phyloP scores from a whole-genome alignment of 2,113 vertebrate genomes.

The Oxyruncus cristatus region DNA sequence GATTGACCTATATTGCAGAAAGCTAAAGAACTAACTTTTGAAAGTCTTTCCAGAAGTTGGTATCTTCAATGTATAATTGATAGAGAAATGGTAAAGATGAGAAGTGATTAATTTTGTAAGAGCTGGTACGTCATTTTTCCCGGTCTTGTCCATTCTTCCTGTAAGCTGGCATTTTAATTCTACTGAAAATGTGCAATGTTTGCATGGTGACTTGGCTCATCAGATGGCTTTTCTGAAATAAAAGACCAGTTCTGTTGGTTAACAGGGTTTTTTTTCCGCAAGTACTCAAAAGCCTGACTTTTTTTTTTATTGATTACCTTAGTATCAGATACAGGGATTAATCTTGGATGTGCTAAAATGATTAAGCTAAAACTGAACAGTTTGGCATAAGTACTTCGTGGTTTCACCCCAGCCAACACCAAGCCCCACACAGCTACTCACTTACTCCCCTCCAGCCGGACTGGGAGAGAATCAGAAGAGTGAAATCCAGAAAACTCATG shows the following conservation, averaged over 20 bases:
- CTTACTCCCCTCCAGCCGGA: neutral
- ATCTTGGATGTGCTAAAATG: neutral
- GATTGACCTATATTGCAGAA: neutral
- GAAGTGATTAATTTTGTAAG: neutral
- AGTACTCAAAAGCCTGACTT: neutral
- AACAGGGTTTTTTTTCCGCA: neutral
- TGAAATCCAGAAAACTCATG: neutral
- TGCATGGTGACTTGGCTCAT: neutral
- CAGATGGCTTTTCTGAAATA: neutral
- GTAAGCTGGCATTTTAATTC: neutral
- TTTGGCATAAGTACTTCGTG: neutral
- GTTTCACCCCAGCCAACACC: neutral
- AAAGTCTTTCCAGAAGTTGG: neutral
- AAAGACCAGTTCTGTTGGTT: neutral
- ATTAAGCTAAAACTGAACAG: neutral
- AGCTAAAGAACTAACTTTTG: neutral
- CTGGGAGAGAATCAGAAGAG: neutral
- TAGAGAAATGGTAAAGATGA: neutral
- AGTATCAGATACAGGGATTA: neutral
- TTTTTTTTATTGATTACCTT: neutral
- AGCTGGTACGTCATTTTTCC: neutral
- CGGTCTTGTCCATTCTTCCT: neutral
- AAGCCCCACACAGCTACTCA: neutral
- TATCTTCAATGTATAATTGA: neutral
- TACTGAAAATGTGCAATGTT: neutral